These are phyloP conservation scores for Dendropsophus ebraccatus DNA, from an alignment of 2,113 vertebrate species.

Conservation along the genomic window DNA sequence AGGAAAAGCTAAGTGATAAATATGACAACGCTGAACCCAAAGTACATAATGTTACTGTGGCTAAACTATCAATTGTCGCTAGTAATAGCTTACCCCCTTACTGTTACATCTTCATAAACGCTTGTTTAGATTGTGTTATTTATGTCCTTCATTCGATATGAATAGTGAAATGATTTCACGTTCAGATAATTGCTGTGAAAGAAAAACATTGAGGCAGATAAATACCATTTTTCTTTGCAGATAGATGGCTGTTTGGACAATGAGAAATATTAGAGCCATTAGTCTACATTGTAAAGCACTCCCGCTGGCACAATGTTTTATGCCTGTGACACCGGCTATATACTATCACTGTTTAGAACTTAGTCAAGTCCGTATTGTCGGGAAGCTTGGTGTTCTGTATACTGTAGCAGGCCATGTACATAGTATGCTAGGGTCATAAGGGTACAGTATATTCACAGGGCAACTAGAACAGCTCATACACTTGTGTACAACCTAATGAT, in stretches of 20 bases:
- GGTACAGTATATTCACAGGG: not conserved
- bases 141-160: not conserved
- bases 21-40: not conserved
- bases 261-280: slow-evolving; percentile 25
- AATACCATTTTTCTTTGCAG: slow-evolving; percentile 11
- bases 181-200: slow-evolving; percentile 20
- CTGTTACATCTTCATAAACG: not conserved
- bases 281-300: slow-evolving; percentile 29
- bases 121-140: not conserved
- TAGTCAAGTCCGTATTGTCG: not conserved
- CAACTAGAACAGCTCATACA: not conserved
- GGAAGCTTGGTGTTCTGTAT: not conserved
- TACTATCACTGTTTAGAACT: not conserved
- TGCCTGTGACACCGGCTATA: slow-evolving; percentile 6
- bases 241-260: slow-evolving; percentile 41
- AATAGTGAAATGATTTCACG: slow-evolving; percentile 30
- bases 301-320: slow-evolving; percentile 40
- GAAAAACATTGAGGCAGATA: not conserved
- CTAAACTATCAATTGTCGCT: not conserved
- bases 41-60: not conserved
- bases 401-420: not conserved
- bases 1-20: not conserved
- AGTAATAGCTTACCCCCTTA: not conserved
- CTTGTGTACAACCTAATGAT: too few species aligned
- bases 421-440: not conserved